A percentile compares a stretch with the other conserved stretches of the same genome.
phyloP scores from a whole-genome alignment of 2,113 vertebrate species.

The Upupa epops region DNA sequence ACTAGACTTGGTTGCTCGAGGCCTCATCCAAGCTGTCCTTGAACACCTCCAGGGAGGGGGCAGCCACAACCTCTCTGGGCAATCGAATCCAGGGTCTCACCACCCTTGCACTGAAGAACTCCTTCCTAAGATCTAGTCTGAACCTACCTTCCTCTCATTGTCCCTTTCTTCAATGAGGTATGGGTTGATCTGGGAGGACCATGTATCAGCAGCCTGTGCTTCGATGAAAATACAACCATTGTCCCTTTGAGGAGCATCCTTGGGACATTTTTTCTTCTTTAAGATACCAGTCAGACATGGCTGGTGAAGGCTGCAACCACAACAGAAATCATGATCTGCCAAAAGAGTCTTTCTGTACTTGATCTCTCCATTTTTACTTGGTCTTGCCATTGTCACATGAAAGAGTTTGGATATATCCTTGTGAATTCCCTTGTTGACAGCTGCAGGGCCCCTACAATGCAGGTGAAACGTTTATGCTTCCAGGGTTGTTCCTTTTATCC shows the following conservation, averaged over 20 bases:
- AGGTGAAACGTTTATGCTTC: background rate
- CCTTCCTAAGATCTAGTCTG: too few species aligned
- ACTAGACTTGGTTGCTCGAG: too few species aligned
- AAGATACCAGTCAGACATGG: background rate
- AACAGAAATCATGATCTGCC: background rate
- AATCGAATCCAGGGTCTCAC: too few species aligned
- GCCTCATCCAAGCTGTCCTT: too few species aligned
- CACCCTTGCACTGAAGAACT: too few species aligned
- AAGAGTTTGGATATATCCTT: background rate
- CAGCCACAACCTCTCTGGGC: too few species aligned
- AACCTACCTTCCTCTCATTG: background rate
- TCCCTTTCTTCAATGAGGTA: background rate
- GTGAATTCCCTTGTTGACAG: background rate
- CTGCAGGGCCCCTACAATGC: background rate
- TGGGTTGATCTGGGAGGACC: background rate
- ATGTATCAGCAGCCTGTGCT: background rate
- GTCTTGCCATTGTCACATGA: background rate
- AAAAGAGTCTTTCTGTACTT: background rate
- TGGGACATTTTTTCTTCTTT: background rate
- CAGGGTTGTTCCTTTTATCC: accelerated
- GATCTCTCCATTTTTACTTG: background rate
- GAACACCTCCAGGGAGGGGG: too few species aligned
- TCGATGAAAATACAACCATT: background rate
- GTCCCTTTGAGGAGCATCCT: background rate
- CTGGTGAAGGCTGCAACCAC: background rate